A percentile compares a stretch with the other conserved stretches of the same genome.
Conservation (phyloP, 2,888 invertebrate genomes). For the Aphodius sticticus region DNA sequence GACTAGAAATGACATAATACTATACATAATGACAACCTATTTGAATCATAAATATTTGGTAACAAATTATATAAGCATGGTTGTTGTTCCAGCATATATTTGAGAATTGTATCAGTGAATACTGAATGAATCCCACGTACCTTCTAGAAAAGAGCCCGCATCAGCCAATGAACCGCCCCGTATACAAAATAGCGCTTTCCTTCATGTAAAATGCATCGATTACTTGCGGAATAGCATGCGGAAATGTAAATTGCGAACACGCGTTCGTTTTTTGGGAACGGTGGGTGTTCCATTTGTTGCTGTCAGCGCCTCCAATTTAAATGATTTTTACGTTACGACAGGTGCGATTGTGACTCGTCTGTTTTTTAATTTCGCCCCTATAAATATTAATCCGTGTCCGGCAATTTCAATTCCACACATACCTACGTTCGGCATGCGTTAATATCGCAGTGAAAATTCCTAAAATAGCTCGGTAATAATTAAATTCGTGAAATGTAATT, state of each 20-base stretch:
- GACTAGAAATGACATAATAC: no score
- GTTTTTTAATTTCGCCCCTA: conserved; percentile 4
- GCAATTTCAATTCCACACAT: background rate
- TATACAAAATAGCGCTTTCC: background rate
- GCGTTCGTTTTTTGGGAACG: background rate
- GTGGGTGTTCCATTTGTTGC: background rate
- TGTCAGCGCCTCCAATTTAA: background rate
- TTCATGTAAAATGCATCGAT: conserved; percentile 4
- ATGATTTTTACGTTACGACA: background rate
- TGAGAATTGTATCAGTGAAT: background rate
- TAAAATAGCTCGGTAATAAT: background rate
- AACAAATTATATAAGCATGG: background rate
- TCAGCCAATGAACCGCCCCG: background rate
- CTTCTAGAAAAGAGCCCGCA: background rate
- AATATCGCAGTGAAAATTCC: background rate
- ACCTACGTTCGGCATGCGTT: conserved; percentile 4
- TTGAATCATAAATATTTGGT: no score
- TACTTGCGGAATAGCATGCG: conserved; percentile 4
- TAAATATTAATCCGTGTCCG: background rate
- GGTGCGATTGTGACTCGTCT: background rate
- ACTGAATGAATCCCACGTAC: background rate
- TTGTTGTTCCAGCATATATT: background rate
- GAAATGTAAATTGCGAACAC: background rate
- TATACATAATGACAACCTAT: no score
- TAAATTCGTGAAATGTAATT: background rate